Percentiles rank a stretch among this genome's conserved stretches.
Evolutionary conservation across 2,113 vertebrate genomes (phyloP).

Genomic region (Antechinus flavipes): DNA sequence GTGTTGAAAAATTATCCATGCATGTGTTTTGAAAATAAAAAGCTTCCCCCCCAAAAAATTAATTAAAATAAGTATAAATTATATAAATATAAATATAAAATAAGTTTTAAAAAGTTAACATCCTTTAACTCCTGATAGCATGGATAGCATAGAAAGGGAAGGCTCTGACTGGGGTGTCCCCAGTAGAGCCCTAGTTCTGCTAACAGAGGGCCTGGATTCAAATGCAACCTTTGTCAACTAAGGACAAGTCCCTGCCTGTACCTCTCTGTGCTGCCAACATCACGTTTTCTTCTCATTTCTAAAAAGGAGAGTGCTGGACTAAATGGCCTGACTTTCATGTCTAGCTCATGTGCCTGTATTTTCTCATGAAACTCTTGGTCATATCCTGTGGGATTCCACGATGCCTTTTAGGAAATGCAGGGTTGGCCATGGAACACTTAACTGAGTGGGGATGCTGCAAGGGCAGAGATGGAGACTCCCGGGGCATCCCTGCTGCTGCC

Average conservation of each 20-base stretch:
- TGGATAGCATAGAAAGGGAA: background rate
- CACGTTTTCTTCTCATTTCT: background rate
- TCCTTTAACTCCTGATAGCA: background rate
- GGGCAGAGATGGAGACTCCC: background rate
- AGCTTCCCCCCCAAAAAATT: too few species aligned
- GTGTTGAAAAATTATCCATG: too few species aligned
- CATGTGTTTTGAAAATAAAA: too few species aligned
- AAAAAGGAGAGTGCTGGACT: background rate
- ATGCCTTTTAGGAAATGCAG: background rate
- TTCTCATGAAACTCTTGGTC: background rate
- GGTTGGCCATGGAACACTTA: background rate
- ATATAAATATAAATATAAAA: too few species aligned
- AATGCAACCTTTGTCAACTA: background rate
- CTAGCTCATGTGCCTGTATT: background rate
- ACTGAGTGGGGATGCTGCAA: background rate
- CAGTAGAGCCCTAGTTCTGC: background rate
- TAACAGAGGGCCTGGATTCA: background rate
- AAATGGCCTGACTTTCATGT: background rate
- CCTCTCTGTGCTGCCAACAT: background rate
- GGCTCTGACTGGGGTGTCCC: background rate
- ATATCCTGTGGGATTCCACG: background rate
- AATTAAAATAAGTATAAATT: too few species aligned
- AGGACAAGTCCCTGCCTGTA: background rate
- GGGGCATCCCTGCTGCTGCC: too few species aligned
- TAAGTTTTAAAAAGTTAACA: too few species aligned